phyloP scores from a whole-genome alignment of 35 echinoderm and acorn worm species.

The Apostichopus japonicus region DNA sequence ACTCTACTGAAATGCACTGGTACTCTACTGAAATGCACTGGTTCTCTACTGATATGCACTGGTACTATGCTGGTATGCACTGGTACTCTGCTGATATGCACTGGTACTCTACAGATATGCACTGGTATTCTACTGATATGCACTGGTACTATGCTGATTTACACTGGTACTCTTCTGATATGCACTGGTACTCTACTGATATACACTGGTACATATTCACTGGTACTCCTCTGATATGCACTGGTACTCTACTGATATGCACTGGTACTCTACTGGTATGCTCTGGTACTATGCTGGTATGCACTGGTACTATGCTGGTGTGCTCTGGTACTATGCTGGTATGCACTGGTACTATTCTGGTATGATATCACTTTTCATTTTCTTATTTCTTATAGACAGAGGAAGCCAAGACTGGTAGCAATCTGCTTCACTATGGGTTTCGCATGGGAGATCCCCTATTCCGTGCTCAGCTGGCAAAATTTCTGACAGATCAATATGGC shows the following conservation, averaged over 20 bases:
- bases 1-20: too few relatives aligned
- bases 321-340: too few relatives aligned
- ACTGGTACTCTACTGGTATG: neutral
- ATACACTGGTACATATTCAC: neutral
- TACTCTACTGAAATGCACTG: too few relatives aligned
- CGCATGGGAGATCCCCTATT: conserved; percentile 67
- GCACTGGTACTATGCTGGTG: too few relatives aligned
- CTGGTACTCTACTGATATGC: neutral
- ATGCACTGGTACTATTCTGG: neutral
- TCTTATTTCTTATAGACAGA: conserved; percentile 57
- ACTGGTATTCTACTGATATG: too few relatives aligned
- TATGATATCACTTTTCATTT: neutral
- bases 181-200: too few relatives aligned
- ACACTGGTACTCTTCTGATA: too few relatives aligned
- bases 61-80: too few relatives aligned
- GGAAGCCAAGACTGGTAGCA: conserved; percentile 54
- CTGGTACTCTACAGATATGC: too few relatives aligned
- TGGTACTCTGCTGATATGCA: too few relatives aligned
- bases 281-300: neutral
- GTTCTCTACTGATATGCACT: too few relatives aligned
- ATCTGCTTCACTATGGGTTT: conserved; percentile 79
- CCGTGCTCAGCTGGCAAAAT: conserved; percentile 78
- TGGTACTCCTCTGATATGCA: neutral
- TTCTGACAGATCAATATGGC: conserved; percentile 65
- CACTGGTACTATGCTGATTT: too few relatives aligned